phyloP scores from a whole-genome alignment of 2,888 invertebrate species.

The Tanypteryx hageni region DNA sequence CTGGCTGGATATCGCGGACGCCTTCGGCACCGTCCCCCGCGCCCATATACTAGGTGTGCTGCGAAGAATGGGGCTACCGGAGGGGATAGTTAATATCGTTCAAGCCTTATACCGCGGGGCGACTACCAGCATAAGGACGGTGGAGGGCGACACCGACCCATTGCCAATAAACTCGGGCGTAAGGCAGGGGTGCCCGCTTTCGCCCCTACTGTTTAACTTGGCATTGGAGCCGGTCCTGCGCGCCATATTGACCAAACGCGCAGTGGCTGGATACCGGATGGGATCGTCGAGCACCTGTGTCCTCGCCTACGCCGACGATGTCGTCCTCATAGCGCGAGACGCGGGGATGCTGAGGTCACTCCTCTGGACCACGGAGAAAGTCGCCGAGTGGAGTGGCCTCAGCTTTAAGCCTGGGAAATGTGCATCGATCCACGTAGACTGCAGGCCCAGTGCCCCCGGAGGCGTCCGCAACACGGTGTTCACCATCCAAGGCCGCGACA shows the following conservation, averaged over 20 bases:
- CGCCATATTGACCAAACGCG: too few relatives aligned
- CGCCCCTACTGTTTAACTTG: not conserved
- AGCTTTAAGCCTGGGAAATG: conserved; percentile 71
- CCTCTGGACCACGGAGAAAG: conserved; percentile 50
- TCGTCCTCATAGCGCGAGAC: conserved; percentile 67
- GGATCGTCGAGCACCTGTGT: not conserved
- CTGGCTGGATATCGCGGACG: too few relatives aligned
- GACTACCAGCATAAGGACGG: too few relatives aligned
- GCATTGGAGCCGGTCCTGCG: not conserved
- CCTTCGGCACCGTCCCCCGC: too few relatives aligned
- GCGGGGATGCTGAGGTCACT: too few relatives aligned
- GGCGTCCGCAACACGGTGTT: not conserved
- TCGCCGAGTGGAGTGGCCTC: conserved; percentile 68
- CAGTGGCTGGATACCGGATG: not conserved
- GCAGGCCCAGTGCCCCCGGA: not conserved
- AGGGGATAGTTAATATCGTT: too few relatives aligned
- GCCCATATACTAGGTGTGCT: too few relatives aligned
- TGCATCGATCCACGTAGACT: too few relatives aligned
- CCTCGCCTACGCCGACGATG: conserved; percentile 70
- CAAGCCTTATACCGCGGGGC: too few relatives aligned
- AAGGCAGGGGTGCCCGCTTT: too few relatives aligned
- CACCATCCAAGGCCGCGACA: not conserved
- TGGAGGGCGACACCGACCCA: too few relatives aligned
- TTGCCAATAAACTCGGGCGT: not conserved
- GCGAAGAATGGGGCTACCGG: too few relatives aligned